Conservation (phyloP, 1,140 invertebrate species). For the Sycobia sp. region DNA sequence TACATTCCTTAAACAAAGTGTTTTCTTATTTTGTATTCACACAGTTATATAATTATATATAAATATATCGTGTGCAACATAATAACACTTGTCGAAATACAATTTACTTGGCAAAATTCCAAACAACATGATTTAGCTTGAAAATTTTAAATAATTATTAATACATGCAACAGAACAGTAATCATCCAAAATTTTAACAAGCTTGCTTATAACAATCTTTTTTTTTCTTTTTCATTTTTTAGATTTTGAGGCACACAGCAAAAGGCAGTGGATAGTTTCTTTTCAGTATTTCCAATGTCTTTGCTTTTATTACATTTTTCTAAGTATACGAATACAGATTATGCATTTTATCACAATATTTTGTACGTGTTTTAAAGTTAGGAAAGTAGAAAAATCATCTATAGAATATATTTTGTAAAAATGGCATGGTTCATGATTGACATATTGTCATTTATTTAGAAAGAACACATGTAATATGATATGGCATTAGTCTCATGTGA, state of each 20-base stretch:
- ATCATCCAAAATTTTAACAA: slow-evolving; percentile 28
- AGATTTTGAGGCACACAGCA: slow-evolving; percentile 43
- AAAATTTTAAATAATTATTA: slow-evolving; percentile 17
- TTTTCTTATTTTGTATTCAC: slow-evolving; percentile 1
- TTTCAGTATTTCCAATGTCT: slow-evolving; percentile 10
- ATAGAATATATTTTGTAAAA: slow-evolving; percentile 18
- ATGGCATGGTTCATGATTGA: slow-evolving; percentile 17
- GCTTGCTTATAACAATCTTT: slow-evolving; percentile 27
- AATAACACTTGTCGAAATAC: slow-evolving; percentile 1
- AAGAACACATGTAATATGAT: not conserved
- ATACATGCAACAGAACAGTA: slow-evolving; percentile 31
- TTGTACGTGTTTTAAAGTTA: slow-evolving; percentile 33
- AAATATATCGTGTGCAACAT: slow-evolving; percentile 15
- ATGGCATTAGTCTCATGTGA: slow-evolving; percentile 6
- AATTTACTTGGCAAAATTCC: slow-evolving; percentile 17
- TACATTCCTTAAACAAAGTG: not conserved
- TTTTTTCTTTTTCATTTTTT: slow-evolving; percentile 25
- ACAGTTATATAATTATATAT: slow-evolving; percentile 18
- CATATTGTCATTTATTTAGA: not conserved
- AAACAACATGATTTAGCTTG: slow-evolving; percentile 15
- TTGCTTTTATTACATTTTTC: slow-evolving; percentile 13
- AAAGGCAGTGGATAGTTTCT: slow-evolving; percentile 41
- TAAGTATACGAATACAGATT: slow-evolving; percentile 25
- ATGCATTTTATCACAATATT: slow-evolving; percentile 37
- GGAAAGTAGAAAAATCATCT: slow-evolving; percentile 28